phyloP scores from a whole-genome alignment of 2,797 vertebrate genomes.

The Pelochelys cantorii region DNA sequence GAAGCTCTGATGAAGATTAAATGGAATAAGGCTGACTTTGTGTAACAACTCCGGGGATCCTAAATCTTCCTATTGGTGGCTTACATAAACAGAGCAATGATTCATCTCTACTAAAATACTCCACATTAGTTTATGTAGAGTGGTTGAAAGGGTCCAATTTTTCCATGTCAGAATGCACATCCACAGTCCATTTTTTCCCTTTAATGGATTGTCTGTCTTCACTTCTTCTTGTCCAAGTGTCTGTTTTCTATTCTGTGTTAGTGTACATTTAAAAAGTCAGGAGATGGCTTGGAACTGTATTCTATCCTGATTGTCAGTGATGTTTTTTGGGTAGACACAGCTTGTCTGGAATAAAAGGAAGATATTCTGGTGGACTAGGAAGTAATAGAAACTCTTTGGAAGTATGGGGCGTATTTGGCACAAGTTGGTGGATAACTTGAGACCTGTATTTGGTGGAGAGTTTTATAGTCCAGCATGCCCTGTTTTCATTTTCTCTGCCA shows the following conservation, averaged over 20 bases:
- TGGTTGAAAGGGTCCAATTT: not conserved
- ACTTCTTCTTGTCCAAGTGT: not conserved
- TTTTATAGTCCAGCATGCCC: not conserved
- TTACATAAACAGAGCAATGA: not conserved
- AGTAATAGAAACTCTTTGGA: rapidly evolving
- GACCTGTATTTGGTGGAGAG: rapidly evolving
- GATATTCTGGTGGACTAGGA: not conserved
- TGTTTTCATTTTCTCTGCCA: not conserved
- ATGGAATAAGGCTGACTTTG: not conserved
- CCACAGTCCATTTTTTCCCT: not conserved
- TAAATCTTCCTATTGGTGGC: not conserved
- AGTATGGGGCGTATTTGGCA: not conserved
- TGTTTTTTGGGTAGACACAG: slow-evolving; percentile 48
- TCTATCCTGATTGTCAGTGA: slow-evolving; percentile 56
- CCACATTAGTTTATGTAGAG: not conserved
- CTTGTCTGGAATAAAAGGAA: not conserved
- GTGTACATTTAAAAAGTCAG: not conserved
- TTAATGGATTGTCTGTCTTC: not conserved
- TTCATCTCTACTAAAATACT: not conserved
- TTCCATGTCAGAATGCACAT: not conserved
- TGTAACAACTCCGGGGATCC: not conserved
- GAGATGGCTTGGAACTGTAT: not conserved
- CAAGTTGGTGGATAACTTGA: not conserved
- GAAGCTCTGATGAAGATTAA: not conserved
- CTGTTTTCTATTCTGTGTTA: not conserved